A percentile compares a stretch with the other conserved stretches of the same genome.
These are phyloP conservation scores for Lordiphosa clarofinis DNA, from an alignment of 1,140 invertebrate species.

Conservation along the genomic window DNA sequence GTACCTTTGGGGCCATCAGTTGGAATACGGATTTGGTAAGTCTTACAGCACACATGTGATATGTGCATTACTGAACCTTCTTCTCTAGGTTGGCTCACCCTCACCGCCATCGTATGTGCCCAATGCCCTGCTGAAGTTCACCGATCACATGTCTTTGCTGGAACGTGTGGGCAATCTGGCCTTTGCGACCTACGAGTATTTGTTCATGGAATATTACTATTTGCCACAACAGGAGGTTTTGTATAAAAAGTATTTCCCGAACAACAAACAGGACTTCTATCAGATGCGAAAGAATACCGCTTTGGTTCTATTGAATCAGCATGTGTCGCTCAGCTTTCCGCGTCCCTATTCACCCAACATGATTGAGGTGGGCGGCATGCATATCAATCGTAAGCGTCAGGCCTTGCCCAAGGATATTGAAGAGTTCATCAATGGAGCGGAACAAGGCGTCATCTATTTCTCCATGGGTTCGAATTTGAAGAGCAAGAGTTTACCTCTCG, in stretches of 20 bases:
- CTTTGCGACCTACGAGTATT: constrained; percentile 49
- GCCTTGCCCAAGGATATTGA: constrained; percentile 80
- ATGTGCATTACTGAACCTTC: constrained; percentile 37
- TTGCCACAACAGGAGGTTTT: constrained; percentile 74
- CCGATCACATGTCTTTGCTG: constrained; percentile 79
- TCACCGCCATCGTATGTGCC: constrained; percentile 78
- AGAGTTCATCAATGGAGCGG: constrained; percentile 81
- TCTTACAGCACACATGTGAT: no score
- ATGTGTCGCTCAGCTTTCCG: constrained; percentile 81
- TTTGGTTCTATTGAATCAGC: constrained; percentile 82
- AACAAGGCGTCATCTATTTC: constrained; percentile 83
- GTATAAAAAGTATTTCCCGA: constrained; percentile 73
- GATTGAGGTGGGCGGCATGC: constrained; percentile 83
- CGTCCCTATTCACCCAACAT: constrained; percentile 81
- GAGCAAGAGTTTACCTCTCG: constrained; percentile 80
- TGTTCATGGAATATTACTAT: constrained; percentile 42
- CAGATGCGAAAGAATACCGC: constrained; percentile 79
- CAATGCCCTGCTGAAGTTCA: constrained; percentile 59
- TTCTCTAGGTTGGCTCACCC: constrained; percentile 71
- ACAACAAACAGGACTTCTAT: constrained; percentile 59
- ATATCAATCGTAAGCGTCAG: constrained; percentile 75
- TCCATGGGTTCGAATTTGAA: constrained; percentile 84
- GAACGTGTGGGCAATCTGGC: constrained; percentile 80
- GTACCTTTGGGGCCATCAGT: constrained; percentile 66
- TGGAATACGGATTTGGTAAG: constrained; percentile 67